Base-by-base conservation (phyloP, 64 coral and sea anemone genomes). In the Hydrozoanthus tunicans region DNA sequence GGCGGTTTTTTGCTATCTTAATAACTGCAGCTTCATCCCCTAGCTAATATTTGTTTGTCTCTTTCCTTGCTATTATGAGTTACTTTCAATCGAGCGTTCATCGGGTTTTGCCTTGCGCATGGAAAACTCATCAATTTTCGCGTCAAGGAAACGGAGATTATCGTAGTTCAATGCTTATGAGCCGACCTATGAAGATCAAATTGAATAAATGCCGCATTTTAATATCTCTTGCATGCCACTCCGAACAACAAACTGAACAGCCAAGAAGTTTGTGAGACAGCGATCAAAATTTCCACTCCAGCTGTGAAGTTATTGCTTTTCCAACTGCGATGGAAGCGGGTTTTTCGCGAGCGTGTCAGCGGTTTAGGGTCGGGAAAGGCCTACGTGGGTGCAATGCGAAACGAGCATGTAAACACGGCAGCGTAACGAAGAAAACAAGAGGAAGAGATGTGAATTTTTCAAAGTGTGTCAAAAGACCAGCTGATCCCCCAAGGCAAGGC, bases 161-260 rank as follows among this genome's bases (percentile, higher is more conserved):
- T n/a, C 27, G 64, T 54, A 68, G 51, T 24, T 55, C 51, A 51
- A 62, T 51, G 51, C 15, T 85, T 55, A 68, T 85, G 64, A 56
- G 13, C 20, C 23, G 43, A 67, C 9, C 70, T 14, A 24, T 85
- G 82, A 67, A 69, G 62, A 70, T 85, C 51, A 68, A 85, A 56
- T 70, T 85, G 64, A 70, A 85, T 67, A 85, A 85, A 85, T 70
- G 82, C 82, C 82, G 82, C 82, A 68, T 85, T 85, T 85, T 85
- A 85, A 85, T 85, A 55, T 85, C 64, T 85, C 63, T 70, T 13
- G 82, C 82, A 85, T 85, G 82, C 64, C 61, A 85, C 63, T 70
- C 10, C 6, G 64, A 17, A 15, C 64, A 58, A 69, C 51, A 57
- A 69, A 23, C 53, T 51, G 82, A 85, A 51, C 64, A 20, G 62